Evolutionary conservation across 2,113 vertebrate genomes (phyloP), one percentile per base, ranked within the genome.

Genomic region (Cephalopterus ornatus): DNA sequence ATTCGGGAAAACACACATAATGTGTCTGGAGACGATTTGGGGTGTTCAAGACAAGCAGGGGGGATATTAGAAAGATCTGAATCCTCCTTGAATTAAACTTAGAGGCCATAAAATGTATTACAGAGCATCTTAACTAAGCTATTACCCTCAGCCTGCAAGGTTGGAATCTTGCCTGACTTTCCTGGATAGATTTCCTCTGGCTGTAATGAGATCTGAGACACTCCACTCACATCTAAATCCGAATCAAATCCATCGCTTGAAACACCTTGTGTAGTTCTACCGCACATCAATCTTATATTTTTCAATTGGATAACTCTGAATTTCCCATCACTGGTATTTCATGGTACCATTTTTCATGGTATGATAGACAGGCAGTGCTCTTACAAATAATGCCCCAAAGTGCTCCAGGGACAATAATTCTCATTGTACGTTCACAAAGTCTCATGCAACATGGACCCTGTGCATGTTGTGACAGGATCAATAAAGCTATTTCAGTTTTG

Each of bases 61-160:
- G 24, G 10, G 35, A 22, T 2, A 14, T 4, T 17, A 20, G 2
- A 7, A 70, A 77, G 11, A 41, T 6, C 1, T 1, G 66, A 52
- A 33, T 56, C 19, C 10, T n/a, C 15, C 19, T 66, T 41, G 30
- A 67, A 56, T 6, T 2, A 9, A 39, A 28, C 3, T 19, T 3
- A 14, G 8, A 56, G 22, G 10, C 19, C 28, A 61, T 24, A 33
- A 80, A 71, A 71, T 3, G 1, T 11, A 4, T 33, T 74, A 11
- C 13, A 65, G 33, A 4, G 1, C 21, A 18, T 56, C 35, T 75
- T 16, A 91, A 3, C 33, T 16, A 50, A 75, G 9, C 8, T 71
- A 8, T 41, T 17, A 15, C 13, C 13, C 15, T n/a, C 44, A 30
- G 6, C 19, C 37, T 59, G 33, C 20, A 46, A 5, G 11, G 12